These are phyloP conservation scores for Argyrosomus regius DNA, from an alignment of 2,797 vertebrate genomes.

Conservation along the genomic window DNA sequence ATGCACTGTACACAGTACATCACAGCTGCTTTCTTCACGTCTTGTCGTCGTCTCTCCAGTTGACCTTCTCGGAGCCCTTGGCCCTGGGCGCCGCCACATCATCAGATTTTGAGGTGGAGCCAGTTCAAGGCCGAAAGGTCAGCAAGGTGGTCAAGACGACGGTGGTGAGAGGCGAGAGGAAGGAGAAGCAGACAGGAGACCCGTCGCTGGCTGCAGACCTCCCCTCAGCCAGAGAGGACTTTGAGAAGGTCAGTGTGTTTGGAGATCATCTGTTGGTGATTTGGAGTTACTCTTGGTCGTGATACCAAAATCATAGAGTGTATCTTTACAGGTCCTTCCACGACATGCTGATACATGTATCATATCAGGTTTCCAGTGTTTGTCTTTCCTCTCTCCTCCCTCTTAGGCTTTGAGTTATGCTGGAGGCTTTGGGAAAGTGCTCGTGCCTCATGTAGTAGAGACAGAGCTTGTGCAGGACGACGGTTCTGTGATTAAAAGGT, in stretches of 20 bases:
- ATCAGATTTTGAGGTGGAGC: constrained; percentile 91
- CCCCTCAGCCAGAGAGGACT: constrained; percentile 96
- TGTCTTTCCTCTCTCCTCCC: not conserved
- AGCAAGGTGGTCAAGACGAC: constrained; percentile 97
- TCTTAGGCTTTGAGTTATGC: constrained; percentile 92
- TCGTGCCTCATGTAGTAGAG: constrained; percentile 92
- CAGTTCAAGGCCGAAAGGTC: constrained; percentile 94
- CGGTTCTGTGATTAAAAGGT: constrained; percentile 97
- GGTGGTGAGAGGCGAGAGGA: constrained; percentile 92
- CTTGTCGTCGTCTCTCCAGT: constrained; percentile 71
- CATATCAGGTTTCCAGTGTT: not conserved
- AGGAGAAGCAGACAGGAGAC: constrained; percentile 92
- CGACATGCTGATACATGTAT: not conserved
- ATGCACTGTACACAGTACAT: not conserved
- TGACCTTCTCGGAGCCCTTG: constrained; percentile 89
- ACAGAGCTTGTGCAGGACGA: constrained; percentile 91
- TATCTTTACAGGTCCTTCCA: not conserved
- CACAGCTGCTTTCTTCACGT: not conserved
- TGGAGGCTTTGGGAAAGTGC: constrained; percentile 88
- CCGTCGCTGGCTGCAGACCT: constrained; percentile 91
- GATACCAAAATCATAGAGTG: not conserved
- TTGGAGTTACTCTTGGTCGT: not conserved
- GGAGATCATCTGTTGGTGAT: not conserved
- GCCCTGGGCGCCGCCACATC: constrained; percentile 74
- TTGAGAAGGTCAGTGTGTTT: constrained; percentile 89